Conservation (phyloP, 2,797 vertebrate genomes). For the Acipenser transmontanus region DNA sequence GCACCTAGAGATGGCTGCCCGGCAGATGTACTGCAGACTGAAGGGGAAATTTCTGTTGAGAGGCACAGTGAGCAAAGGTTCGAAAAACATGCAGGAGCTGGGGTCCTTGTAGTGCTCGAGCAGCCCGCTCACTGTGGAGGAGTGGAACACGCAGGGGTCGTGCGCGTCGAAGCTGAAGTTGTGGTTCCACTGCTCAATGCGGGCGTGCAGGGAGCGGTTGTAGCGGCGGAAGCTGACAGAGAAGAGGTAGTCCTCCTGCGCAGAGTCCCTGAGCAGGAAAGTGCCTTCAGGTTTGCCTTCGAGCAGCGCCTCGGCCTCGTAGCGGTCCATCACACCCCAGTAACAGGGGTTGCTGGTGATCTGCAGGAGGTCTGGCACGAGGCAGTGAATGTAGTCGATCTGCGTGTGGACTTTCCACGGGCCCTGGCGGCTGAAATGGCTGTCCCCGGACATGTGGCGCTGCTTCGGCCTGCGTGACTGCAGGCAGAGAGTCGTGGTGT, state of each 20-base stretch:
- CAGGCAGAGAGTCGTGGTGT: conserved; percentile 86
- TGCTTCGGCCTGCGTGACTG: conserved; percentile 89
- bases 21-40: conserved; percentile 91
- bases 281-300: conserved; percentile 94
- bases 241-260: conserved; percentile 97
- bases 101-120: conserved; percentile 98
- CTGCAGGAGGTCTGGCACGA: conserved; percentile 88
- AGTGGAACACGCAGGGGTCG: conserved; percentile 95
- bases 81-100: conserved; percentile 98
- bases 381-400: conserved; percentile 97
- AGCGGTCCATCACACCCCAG: conserved; percentile 98
- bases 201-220: conserved; percentile 89
- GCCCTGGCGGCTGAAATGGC: conserved; percentile 76
- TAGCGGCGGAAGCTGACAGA: conserved; percentile 98
- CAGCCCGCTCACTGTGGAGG: conserved; percentile 91
- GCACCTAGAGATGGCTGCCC: conserved; percentile 88
- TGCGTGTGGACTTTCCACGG: conserved; percentile 97
- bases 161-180: conserved; percentile 98
- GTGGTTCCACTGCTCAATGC: conserved; percentile 98
- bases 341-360: conserved; percentile 92
- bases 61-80: conserved; percentile 89
- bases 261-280: conserved; percentile 92
- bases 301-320: conserved; percentile 88
- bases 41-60: conserved; percentile 95
- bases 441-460: conserved; percentile 84